Percentiles rank a stretch among this genome's conserved stretches.
phyloP scores from a whole-genome alignment of 1,140 invertebrate genomes.

The Drosophila kurseongensis region DNA sequence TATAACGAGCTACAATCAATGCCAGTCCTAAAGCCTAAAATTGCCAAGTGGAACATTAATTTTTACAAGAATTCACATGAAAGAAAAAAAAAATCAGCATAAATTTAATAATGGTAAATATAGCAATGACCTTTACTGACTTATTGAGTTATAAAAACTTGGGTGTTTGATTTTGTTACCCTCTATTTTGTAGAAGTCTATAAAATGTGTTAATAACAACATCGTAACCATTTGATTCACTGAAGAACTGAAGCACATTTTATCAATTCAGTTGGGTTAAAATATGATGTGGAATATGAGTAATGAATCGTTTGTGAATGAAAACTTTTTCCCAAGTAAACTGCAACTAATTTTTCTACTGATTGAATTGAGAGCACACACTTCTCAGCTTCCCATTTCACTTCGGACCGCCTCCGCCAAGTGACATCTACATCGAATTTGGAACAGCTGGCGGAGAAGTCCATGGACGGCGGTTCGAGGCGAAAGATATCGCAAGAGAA shows the following conservation, averaged over 20 bases:
- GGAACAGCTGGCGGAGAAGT: constrained; percentile 23
- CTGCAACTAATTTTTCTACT: constrained; percentile 18
- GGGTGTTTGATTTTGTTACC: not conserved
- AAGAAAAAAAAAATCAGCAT: not conserved
- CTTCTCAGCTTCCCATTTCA: constrained; percentile 7
- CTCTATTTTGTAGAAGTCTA: too few relatives aligned
- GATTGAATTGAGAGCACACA: constrained; percentile 29
- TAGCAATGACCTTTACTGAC: not conserved
- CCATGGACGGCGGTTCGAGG: constrained; percentile 27
- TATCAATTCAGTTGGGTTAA: too few relatives aligned
- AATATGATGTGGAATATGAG: not conserved
- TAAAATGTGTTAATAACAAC: too few relatives aligned
- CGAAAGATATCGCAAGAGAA: constrained; percentile 36
- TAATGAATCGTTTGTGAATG: constrained; percentile 6
- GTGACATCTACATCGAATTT: constrained; percentile 26
- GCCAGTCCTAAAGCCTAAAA: constrained; percentile 7
- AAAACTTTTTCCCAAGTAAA: constrained; percentile 8
- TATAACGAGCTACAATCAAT: constrained; percentile 18
- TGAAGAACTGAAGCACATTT: too few relatives aligned
- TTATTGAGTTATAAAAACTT: not conserved
- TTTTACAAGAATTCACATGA: constrained; percentile 13
- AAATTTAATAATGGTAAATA: not conserved
- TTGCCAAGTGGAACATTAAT: constrained; percentile 11
- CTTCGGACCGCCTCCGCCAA: constrained; percentile 20
- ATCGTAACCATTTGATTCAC: too few relatives aligned